phyloP scores from a whole-genome alignment of 2,888 invertebrate genomes.

The Pseudoips prasinana region DNA sequence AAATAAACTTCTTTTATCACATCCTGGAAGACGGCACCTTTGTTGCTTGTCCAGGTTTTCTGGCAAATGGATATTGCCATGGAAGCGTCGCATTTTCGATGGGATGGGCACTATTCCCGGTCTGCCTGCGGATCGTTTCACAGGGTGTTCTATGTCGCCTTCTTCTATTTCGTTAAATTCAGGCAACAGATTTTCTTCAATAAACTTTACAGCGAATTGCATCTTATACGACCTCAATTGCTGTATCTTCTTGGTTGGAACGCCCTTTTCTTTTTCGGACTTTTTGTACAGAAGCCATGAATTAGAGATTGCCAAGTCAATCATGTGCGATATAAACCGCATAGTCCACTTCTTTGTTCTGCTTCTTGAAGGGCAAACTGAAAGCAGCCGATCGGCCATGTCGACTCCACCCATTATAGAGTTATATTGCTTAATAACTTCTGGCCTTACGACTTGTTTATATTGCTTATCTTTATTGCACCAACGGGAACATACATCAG shows the following conservation, averaged over 20 bases:
- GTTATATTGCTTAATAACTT: conserved; percentile 1
- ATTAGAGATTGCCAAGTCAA: conserved; percentile 5
- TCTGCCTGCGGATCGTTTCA: too few relatives aligned
- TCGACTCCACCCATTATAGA: neutral
- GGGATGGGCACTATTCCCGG: too few relatives aligned
- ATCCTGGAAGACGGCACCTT: too few relatives aligned
- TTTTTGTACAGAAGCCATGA: conserved; percentile 4
- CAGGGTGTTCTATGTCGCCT: too few relatives aligned
- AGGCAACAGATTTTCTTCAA: too few relatives aligned
- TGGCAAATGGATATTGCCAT: too few relatives aligned
- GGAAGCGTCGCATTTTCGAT: too few relatives aligned
- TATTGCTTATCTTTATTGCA: neutral
- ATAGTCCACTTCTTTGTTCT: conserved; percentile 6
- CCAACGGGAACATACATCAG: neutral
- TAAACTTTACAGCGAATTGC: neutral
- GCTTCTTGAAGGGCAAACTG: conserved; percentile 2
- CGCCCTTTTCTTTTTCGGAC: conserved; percentile 1
- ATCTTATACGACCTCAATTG: conserved; percentile 4
- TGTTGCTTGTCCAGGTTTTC: too few relatives aligned
- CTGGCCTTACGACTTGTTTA: neutral
- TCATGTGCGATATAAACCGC: conserved; percentile 7
- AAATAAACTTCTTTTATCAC: too few relatives aligned
- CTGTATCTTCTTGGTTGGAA: conserved; percentile 1
- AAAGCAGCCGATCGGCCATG: neutral
- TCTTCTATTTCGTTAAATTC: too few relatives aligned